Evolutionary conservation across 2,797 vertebrate species (phyloP).

Genomic region (Yasuhikotakia modesta): DNA sequence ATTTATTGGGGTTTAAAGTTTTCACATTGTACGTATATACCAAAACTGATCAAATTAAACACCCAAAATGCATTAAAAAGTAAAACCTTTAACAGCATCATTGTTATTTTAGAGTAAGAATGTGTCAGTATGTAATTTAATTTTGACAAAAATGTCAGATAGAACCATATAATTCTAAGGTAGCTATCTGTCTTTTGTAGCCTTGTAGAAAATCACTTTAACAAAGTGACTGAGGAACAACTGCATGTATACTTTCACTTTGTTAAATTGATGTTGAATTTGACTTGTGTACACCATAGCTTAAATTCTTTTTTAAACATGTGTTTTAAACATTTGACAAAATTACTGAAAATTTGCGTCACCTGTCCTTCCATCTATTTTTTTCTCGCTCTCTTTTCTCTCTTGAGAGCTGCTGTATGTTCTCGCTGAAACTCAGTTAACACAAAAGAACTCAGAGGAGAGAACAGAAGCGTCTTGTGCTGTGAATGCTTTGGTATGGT

Average conservation of each 20-base stretch:
- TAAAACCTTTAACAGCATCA: no score
- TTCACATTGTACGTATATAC: no score
- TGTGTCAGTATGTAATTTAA: no score
- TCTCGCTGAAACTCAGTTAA: constrained; percentile 18
- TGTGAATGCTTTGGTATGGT: constrained; percentile 23
- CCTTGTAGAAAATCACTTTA: not conserved
- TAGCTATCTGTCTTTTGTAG: not conserved
- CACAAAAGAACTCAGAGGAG: constrained; percentile 45
- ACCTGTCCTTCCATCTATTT: not conserved
- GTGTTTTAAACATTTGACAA: not conserved
- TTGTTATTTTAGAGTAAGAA: no score
- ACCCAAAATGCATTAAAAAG: no score
- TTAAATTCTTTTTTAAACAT: not conserved
- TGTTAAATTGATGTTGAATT: not conserved
- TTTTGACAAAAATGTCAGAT: no score
- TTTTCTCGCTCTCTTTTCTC: no score
- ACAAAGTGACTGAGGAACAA: not conserved
- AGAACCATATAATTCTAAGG: no score
- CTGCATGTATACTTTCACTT: not conserved
- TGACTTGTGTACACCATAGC: not conserved
- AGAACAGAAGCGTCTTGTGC: constrained; percentile 31
- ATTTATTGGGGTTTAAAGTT: no score
- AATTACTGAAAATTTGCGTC: not conserved
- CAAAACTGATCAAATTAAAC: no score
- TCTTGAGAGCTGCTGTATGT: constrained; percentile 1